Conservation (phyloP, 2,888 invertebrate species). For the Synergus itoensis region DNA sequence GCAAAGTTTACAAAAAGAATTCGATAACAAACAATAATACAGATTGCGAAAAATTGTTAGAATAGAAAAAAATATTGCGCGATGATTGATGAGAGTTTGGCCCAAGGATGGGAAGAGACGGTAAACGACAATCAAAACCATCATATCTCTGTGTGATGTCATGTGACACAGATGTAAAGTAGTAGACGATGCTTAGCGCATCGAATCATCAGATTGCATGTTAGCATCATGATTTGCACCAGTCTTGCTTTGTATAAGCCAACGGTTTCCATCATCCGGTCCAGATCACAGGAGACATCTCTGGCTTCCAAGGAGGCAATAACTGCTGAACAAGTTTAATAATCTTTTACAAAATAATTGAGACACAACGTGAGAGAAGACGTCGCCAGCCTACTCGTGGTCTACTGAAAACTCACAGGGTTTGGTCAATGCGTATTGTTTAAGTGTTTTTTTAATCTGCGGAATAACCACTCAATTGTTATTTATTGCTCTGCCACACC, state of each 20-base stretch:
- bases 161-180: conserved; percentile 75
- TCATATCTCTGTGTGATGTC: conserved; percentile 76
- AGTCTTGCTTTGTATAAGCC: conserved; percentile 72
- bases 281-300: conserved; percentile 61
- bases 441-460: conserved; percentile 56
- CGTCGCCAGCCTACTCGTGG: conserved; percentile 75
- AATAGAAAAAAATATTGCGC: neutral
- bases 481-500: conserved; percentile 65
- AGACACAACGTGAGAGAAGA: conserved; percentile 66
- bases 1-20: neutral
- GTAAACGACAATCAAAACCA: conserved; percentile 75
- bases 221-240: conserved; percentile 68
- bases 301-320: conserved; percentile 68
- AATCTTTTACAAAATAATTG: conserved; percentile 73
- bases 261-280: conserved; percentile 67
- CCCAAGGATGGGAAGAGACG: conserved; percentile 65
- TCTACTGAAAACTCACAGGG: conserved; percentile 76
- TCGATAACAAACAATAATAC: neutral
- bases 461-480: conserved; percentile 65
- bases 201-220: conserved; percentile 72
- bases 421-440: conserved; percentile 72
- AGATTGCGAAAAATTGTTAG: neutral
- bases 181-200: conserved; percentile 72
- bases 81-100: conserved; percentile 66
- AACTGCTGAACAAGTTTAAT: conserved; percentile 77